Conservation (phyloP, 2,113 vertebrate species). For the Holacanthus passer region DNA sequence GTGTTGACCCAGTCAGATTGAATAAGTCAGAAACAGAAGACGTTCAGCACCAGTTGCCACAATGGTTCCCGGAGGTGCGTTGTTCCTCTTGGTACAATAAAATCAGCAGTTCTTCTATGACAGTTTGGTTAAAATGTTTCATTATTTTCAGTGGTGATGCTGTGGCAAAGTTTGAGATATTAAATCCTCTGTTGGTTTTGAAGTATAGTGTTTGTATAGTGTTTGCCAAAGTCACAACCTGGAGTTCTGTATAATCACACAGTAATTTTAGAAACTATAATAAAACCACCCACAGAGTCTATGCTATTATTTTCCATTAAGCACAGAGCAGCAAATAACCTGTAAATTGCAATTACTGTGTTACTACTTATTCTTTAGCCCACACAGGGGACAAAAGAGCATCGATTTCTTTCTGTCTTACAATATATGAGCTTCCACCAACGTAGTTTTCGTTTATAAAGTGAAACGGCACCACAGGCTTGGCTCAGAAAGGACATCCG, state of each 20-base stretch:
- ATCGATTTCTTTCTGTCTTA: slow-evolving; percentile 49
- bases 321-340: slow-evolving; percentile 46
- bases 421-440: slow-evolving; percentile 24
- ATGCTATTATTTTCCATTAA: slow-evolving; percentile 48
- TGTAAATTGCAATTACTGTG: slow-evolving; percentile 32
- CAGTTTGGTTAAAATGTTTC: neutral
- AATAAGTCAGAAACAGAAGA: slow-evolving; percentile 2
- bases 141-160: neutral
- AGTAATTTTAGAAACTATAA: slow-evolving; percentile 49
- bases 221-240: slow-evolving; percentile 17
- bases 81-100: neutral
- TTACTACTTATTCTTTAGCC: slow-evolving; percentile 27
- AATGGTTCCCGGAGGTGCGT: neutral
- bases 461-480: slow-evolving; percentile 4
- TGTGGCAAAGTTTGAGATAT: slow-evolving; percentile 8
- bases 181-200: slow-evolving; percentile 12
- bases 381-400: slow-evolving; percentile 37
- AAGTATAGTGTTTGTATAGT: slow-evolving; percentile 11
- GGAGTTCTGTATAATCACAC: slow-evolving; percentile 36
- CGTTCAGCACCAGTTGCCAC: neutral
- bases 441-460: slow-evolving; percentile 5
- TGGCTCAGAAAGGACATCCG: neutral
- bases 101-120: neutral
- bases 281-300: slow-evolving; percentile 25
- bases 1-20: neutral